Conservation (phyloP, 1,140 invertebrate genomes). For the Ericerus pela region DNA sequence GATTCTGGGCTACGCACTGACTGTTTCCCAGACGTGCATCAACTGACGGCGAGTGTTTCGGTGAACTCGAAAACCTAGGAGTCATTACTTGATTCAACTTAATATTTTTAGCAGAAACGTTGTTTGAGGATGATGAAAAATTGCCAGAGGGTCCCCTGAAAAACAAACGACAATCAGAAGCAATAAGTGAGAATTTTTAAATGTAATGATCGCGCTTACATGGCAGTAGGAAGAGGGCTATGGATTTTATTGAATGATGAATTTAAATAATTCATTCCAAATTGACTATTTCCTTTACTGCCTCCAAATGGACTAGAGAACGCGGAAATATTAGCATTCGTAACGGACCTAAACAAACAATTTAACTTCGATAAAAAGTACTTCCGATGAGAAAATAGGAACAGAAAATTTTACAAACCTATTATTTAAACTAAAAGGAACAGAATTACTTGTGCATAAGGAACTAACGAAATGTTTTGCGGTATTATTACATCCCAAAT, state of each 20-base stretch:
- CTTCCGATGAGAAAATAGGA: too few relatives aligned
- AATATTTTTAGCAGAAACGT: not conserved
- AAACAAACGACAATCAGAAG: not conserved
- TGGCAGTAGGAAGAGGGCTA: not conserved
- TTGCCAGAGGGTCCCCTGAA: not conserved
- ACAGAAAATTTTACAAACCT: not conserved
- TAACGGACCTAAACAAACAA: not conserved
- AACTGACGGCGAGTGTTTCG: conserved; percentile 7
- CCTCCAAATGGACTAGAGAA: conserved; percentile 7
- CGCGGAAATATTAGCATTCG: not conserved
- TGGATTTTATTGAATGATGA: not conserved
- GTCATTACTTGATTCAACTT: not conserved
- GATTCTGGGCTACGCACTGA: conserved; percentile 7
- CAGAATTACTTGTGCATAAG: not conserved
- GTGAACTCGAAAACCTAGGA: not conserved
- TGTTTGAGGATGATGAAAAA: not conserved
- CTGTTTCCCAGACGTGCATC: conserved; percentile 18
- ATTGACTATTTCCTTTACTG: not conserved
- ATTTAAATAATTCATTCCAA: not conserved
- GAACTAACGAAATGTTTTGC: not conserved
- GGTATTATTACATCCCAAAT: not conserved
- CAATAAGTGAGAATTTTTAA: not conserved
- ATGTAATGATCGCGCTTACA: not conserved
- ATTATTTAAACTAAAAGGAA: conserved; percentile 2
- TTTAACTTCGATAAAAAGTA: too few relatives aligned